phyloP scores from a whole-genome alignment of 64 coral and sea anemone species.

The Porites australiensis region DNA sequence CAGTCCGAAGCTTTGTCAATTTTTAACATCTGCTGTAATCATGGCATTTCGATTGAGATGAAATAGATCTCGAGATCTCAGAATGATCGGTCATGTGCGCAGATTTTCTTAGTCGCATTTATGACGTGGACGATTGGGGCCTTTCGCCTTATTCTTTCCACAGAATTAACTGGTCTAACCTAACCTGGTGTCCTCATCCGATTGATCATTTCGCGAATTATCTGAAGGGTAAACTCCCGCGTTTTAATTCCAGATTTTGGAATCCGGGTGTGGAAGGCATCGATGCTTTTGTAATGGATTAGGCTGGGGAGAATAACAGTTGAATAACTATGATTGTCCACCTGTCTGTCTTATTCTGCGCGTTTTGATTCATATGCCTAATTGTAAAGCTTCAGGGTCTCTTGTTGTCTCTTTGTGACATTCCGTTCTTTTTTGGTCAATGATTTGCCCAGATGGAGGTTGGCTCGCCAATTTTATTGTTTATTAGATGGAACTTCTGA shows the following conservation, averaged over 20 bases:
- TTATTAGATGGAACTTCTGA: constrained; percentile 7
- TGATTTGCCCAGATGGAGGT: constrained; percentile 5
- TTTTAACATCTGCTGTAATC: constrained; percentile 14
- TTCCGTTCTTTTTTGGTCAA: constrained; percentile 41
- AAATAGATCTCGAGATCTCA: constrained; percentile 57
- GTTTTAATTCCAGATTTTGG: too few species aligned
- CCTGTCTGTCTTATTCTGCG: constrained; percentile 16
- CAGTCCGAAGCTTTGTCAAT: constrained; percentile 38
- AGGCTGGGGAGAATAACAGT: not conserved
- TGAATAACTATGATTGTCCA: constrained; percentile 39
- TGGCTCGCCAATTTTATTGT: constrained; percentile 27
- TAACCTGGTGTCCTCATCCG: too few species aligned
- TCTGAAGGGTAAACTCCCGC: too few species aligned
- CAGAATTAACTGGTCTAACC: too few species aligned
- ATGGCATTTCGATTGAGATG: constrained; percentile 55
- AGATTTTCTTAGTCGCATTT: constrained; percentile 37
- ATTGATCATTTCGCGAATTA: not conserved
- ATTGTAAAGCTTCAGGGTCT: constrained; percentile 40
- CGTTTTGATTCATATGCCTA: constrained; percentile 26
- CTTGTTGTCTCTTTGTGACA: constrained; percentile 49
- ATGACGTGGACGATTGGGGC: not conserved
- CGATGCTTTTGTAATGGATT: too few species aligned
- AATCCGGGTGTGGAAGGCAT: too few species aligned
- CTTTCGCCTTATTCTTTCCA: not conserved
- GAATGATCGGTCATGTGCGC: constrained; percentile 12